A percentile compares a stretch with the other conserved stretches of the same genome.
These are phyloP conservation scores for Phortica okadai DNA, from an alignment of 2,888 invertebrate genomes.

Conservation along the genomic window DNA sequence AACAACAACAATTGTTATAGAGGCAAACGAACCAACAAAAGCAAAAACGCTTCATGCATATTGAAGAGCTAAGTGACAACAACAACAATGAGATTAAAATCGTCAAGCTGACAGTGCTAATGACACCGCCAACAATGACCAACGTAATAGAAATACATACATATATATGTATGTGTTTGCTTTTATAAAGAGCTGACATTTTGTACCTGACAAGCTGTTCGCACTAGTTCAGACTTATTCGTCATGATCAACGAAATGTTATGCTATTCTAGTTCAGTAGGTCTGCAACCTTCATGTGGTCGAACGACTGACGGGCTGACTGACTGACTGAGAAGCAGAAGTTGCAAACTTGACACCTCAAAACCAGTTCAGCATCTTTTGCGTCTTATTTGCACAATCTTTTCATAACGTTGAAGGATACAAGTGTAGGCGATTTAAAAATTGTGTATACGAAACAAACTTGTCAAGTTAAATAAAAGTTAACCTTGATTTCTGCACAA, in stretches of 20 bases:
- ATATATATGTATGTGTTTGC: not conserved
- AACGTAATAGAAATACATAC: not conserved
- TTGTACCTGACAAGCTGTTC: no score
- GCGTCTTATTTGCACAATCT: not conserved
- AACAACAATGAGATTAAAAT: not conserved
- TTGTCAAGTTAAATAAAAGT: no score
- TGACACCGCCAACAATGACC: not conserved
- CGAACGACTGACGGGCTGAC: no score
- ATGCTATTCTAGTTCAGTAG: not conserved
- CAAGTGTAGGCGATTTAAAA: no score
- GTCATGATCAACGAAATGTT: not conserved
- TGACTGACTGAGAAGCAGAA: not conserved
- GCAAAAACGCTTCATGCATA: slow-evolving; percentile 14
- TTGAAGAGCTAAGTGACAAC: not conserved
- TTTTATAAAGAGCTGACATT: no score
- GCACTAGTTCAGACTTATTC: not conserved
- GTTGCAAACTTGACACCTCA: not conserved
- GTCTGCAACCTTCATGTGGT: not conserved
- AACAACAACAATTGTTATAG: not conserved
- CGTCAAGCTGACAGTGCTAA: not conserved
- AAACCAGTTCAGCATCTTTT: not conserved
- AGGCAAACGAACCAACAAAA: not conserved
- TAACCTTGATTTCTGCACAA: no score
- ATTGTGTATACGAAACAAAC: no score
- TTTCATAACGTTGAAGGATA: not conserved